These are phyloP conservation scores for Ridgeia piscesae DNA, from an alignment of 1,140 invertebrate genomes.

Conservation along the genomic window DNA sequence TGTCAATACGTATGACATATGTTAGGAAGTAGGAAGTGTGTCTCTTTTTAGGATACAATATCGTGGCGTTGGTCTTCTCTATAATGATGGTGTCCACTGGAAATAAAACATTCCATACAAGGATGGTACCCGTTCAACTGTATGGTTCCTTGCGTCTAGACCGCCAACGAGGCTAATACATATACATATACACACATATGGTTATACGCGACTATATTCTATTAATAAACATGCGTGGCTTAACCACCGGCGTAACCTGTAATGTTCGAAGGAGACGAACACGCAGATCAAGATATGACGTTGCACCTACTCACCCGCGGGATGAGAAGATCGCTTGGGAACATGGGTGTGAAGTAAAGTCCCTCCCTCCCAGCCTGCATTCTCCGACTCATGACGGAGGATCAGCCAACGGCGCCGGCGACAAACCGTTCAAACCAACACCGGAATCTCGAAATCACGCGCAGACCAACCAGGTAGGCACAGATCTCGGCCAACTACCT, in stretches of 20 bases:
- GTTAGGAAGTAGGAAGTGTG: no score
- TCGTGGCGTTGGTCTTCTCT: no score
- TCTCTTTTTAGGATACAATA: no score
- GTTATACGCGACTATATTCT: no score
- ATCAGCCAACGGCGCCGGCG: neutral
- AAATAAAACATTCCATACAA: no score
- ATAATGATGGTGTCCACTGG: no score
- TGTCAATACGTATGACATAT: no score
- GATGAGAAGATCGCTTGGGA: neutral
- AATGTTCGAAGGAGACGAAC: neutral
- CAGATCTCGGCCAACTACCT: neutral
- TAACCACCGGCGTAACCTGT: neutral
- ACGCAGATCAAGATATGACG: neutral
- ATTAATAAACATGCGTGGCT: no score
- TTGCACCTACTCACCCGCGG: neutral
- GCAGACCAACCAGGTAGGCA: neutral
- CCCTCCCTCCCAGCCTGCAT: neutral
- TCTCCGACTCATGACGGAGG: neutral
- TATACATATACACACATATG: neutral
- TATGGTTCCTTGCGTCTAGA: no score
- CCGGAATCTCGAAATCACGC: neutral
- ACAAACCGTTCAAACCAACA: neutral
- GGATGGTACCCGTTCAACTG: no score
- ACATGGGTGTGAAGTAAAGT: neutral
- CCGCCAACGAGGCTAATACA: no score